Evolutionary conservation across 2,888 invertebrate species (phyloP).

Genomic region (Drosophila percnosoma): DNA sequence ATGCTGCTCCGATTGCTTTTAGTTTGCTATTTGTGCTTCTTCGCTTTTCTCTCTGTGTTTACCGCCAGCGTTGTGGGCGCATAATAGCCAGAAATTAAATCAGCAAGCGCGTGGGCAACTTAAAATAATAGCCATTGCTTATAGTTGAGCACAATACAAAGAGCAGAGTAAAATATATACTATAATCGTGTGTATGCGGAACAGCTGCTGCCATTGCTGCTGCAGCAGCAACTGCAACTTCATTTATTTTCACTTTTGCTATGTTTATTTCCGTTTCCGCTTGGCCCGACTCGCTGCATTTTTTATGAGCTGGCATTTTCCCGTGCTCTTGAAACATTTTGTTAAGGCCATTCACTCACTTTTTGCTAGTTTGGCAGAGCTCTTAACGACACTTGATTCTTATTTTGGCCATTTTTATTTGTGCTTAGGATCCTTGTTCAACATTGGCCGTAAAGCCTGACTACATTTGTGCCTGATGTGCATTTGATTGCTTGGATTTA

Average conservation of each 20-base stretch:
- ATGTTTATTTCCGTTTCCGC: constrained; percentile 64
- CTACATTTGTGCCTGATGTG: constrained; percentile 20
- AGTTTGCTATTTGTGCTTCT: constrained; percentile 18
- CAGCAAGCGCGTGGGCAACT: constrained; percentile 77
- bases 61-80: constrained; percentile 75
- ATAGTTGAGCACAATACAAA: constrained; percentile 54
- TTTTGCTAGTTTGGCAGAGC: not conserved
- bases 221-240: constrained; percentile 28
- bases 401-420: constrained; percentile 9
- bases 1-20: constrained; percentile 18
- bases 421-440: constrained; percentile 27
- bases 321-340: not conserved
- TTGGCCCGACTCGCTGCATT: constrained; percentile 39
- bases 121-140: constrained; percentile 81
- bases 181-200: constrained; percentile 40
- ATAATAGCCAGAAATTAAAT: constrained; percentile 79
- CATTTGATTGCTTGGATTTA: constrained; percentile 36
- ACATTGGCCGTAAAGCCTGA: not conserved
- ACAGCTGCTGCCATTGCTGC: constrained; percentile 25
- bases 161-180: constrained; percentile 68
- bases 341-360: constrained; percentile 8
- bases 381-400: not conserved
- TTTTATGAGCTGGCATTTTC: constrained; percentile 24
- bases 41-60: constrained; percentile 44
- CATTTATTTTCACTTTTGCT: constrained; percentile 25